These are phyloP conservation scores for Melanotus villosus DNA, from an alignment of 2,888 invertebrate species.

Conservation along the genomic window DNA sequence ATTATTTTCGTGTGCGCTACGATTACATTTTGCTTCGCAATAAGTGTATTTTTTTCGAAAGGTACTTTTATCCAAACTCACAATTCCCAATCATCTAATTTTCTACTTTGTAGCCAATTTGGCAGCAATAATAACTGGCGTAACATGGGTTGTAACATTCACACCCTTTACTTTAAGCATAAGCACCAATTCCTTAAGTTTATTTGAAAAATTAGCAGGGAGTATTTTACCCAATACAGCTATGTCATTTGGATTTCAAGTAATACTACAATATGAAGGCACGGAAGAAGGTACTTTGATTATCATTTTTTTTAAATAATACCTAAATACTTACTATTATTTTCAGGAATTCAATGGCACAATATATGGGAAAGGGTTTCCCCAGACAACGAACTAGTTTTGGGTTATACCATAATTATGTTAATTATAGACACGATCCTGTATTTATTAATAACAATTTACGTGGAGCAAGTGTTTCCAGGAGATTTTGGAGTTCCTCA, in stretches of 20 bases:
- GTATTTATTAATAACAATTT: constrained; percentile 84
- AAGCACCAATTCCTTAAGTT: constrained; percentile 75
- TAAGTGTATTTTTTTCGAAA: constrained; percentile 82
- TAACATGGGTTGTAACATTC: constrained; percentile 36
- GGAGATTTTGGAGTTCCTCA: constrained; percentile 68
- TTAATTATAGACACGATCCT: constrained; percentile 73
- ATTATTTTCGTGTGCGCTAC: constrained; percentile 76
- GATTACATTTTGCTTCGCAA: constrained; percentile 81
- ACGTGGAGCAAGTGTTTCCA: constrained; percentile 88
- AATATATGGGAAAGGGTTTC: constrained; percentile 75
- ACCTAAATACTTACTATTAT: too few relatives aligned
- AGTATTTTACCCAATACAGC: constrained; percentile 84
- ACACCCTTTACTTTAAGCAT: constrained; percentile 67
- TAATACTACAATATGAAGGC: constrained; percentile 81
- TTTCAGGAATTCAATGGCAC: constrained; percentile 74
- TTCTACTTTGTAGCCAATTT: constrained; percentile 31
- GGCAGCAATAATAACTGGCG: constrained; percentile 32
- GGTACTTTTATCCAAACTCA: constrained; percentile 77
- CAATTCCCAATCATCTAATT: constrained; percentile 68
- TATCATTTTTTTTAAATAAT: background rate
- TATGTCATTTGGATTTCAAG: constrained; percentile 84
- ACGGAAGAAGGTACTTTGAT: constrained; percentile 72
- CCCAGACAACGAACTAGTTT: constrained; percentile 77
- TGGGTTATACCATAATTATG: constrained; percentile 70
- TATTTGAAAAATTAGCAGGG: constrained; percentile 74